Percentiles rank a stretch among this genome's conserved stretches.
phyloP scores from a whole-genome alignment of 2,888 invertebrate species.

The Yponomeuta sedellus region DNA sequence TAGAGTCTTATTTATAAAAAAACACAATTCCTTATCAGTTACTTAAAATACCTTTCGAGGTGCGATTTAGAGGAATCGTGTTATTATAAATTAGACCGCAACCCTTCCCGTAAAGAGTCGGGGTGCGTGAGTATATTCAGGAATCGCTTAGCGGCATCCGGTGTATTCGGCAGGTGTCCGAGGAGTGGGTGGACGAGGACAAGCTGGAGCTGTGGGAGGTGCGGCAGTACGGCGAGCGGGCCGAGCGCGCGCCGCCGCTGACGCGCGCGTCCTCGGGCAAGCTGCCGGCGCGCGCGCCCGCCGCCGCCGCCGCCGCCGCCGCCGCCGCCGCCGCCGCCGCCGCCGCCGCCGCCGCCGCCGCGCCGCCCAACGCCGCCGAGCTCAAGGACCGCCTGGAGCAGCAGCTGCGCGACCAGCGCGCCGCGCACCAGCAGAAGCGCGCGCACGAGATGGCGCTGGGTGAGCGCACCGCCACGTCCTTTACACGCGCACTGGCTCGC shows the following conservation, averaged over 20 bases:
- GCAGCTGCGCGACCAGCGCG: slow-evolving; percentile 90
- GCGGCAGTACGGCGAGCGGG: slow-evolving; percentile 90
- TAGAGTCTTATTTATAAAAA: no score
- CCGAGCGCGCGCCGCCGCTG: slow-evolving; percentile 84
- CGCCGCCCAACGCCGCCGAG: slow-evolving; percentile 81
- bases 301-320: slow-evolving; percentile 70
- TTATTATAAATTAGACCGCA: no score
- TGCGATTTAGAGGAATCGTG: no score
- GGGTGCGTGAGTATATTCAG: no score
- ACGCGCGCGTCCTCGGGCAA: slow-evolving; percentile 88
- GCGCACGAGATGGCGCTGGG: slow-evolving; percentile 81
- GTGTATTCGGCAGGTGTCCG: slow-evolving; percentile 79
- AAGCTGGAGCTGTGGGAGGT: slow-evolving; percentile 98
- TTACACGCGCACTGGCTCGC: no score
- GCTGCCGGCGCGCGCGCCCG: slow-evolving; percentile 65
- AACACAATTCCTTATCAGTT: no score
- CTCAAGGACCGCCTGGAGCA: slow-evolving; percentile 95
- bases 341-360: slow-evolving; percentile 72
- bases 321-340: slow-evolving; percentile 85
- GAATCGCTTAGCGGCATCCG: background rate
- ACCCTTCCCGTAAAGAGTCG: no score
- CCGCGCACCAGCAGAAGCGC: slow-evolving; percentile 92
- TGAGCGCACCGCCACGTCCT: slow-evolving; percentile 34
- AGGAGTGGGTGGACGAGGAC: slow-evolving; percentile 98
- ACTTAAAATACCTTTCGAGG: no score